Percentiles rank a stretch among this genome's conserved stretches.
These are phyloP conservation scores for Polydrusus cervinus DNA, from an alignment of 2,888 invertebrate genomes.

Conservation along the genomic window DNA sequence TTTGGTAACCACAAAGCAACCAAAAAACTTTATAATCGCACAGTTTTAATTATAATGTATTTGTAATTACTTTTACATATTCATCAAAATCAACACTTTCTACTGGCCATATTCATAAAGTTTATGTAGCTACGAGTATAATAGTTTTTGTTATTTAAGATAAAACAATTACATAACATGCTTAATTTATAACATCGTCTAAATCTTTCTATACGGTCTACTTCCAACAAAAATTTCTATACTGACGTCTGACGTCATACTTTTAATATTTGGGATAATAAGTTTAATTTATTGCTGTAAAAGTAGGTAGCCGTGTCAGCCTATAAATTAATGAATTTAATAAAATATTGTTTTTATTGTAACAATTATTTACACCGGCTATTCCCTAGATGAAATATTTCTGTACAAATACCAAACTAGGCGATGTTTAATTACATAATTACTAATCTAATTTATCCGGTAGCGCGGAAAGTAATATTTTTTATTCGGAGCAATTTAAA, in stretches of 20 bases:
- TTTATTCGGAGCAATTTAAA: no score
- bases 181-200: background rate
- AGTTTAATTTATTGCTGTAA: conserved; percentile 8
- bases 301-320: conserved; percentile 11
- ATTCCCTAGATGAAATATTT: background rate
- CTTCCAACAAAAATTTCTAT: background rate
- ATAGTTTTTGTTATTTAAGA: background rate
- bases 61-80: background rate
- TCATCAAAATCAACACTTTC: conserved; percentile 3
- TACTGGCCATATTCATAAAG: background rate
- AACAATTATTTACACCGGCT: background rate
- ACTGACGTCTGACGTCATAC: background rate
- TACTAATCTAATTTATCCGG: background rate
- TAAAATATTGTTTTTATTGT: background rate
- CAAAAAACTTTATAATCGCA: background rate
- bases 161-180: background rate
- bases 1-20: background rate
- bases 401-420: background rate
- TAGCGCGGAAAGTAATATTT: no score
- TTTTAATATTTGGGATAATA: conserved; percentile 10
- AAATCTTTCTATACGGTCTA: conserved; percentile 4
- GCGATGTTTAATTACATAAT: background rate
- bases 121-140: background rate
- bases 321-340: conserved; percentile 2
- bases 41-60: background rate